These are phyloP conservation scores for Amorpha juglandis DNA, from an alignment of 2,888 invertebrate species.

Conservation along the genomic window DNA sequence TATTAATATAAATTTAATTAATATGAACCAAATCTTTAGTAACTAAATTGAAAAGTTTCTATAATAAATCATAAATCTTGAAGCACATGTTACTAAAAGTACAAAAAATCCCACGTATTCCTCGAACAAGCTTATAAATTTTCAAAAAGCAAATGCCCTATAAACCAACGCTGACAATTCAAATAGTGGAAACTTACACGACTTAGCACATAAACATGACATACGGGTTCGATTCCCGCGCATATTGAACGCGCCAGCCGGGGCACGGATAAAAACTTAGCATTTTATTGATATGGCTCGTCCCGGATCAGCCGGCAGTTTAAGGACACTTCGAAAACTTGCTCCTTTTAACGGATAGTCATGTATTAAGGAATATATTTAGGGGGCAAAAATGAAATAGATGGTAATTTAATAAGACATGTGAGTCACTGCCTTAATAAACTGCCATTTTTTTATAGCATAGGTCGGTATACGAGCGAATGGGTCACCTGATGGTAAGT, in stretches of 20 bases:
- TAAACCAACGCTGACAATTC: conserved; percentile 10
- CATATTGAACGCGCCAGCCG: conserved; percentile 22
- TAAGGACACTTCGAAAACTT: conserved; percentile 34
- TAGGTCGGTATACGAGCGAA: too few species aligned
- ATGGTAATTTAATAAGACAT: too few species aligned
- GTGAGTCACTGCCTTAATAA: too few species aligned
- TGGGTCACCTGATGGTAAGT: too few species aligned
- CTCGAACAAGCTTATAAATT: neutral
- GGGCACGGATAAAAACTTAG: conserved; percentile 23
- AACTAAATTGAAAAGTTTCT: too few species aligned
- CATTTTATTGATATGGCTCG: conserved; percentile 42
- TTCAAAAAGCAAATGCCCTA: neutral
- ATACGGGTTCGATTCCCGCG: conserved; percentile 32
- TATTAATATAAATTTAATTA: too few species aligned
- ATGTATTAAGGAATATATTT: conserved; percentile 34
- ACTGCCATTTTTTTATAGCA: too few species aligned
- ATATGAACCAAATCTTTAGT: too few species aligned
- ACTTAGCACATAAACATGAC: conserved; percentile 38
- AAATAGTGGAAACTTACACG: conserved; percentile 17
- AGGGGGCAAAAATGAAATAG: neutral
- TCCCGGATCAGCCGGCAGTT: conserved; percentile 38
- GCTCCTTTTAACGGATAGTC: conserved; percentile 28
- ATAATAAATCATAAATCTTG: neutral
- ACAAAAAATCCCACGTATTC: neutral
- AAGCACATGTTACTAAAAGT: neutral